Evolutionary conservation across 92 coral and sea anemone genomes (phyloP), one percentile per base, ranked within the genome.

Genomic region (Siderastrea siderea): DNA sequence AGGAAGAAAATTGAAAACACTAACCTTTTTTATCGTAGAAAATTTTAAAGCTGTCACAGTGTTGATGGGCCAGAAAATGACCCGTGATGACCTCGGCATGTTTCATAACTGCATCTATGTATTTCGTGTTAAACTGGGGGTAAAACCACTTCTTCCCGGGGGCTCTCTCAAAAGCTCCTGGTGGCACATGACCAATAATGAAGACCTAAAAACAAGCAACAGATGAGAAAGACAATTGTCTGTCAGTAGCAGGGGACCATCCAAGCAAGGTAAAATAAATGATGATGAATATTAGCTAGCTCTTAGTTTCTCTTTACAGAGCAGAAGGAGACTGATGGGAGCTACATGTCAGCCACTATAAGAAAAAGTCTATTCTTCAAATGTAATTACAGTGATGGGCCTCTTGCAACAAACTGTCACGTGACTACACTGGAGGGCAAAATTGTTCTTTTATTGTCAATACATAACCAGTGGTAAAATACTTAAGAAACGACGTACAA

Each of bases 21-120:
- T 55, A 62, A 91, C 94, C 94, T 68, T 52, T 75, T 13, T 49
- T 9, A 67, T 90, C 89, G 58, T 82, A 87, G 70, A 91, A 58
- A 60, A 91, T 75, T 68, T 91, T 91, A 47, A 91, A 91, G 92
- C 94, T 91, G 89, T 91, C 94, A 63, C 94, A 91, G 47, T 91
- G 94, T 63, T 91, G 94, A 77, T 91, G 94, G 2, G 94, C 94
- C 11, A 91, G 58, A 62, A 91, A 91, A 66, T 87, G 89, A 52
- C 94, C 94, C 2, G 88, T 63, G 66, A 91, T 91, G 19, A 45
- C 79, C 61, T 82, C 92, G 14, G 92, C 88, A 52, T 87, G 89
- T 47, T 91, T 91, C 50, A 87, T 48, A 2, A 91, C 19, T 46
- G 72, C 55, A 47, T 83, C 77, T 9, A 87, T 52, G 83, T 81